These are phyloP conservation scores for Darevskia mixta DNA, from an alignment of 2,797 vertebrate species.

Conservation along the genomic window DNA sequence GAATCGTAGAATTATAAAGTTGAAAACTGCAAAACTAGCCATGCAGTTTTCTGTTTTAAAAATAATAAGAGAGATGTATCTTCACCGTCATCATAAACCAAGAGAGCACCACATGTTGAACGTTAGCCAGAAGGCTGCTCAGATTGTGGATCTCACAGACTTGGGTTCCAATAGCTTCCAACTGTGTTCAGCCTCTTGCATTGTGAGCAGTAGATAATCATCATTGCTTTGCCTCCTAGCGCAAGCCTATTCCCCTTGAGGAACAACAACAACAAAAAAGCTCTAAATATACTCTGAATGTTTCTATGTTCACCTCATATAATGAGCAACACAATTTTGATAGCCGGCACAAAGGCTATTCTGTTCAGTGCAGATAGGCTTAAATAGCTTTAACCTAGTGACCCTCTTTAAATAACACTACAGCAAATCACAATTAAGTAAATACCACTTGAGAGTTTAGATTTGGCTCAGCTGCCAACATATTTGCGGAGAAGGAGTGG, in stretches of 20 bases:
- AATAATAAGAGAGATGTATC: neutral
- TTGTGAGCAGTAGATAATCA: neutral
- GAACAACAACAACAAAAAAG: neutral
- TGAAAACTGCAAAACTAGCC: neutral
- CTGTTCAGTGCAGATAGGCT: slow-evolving; percentile 43
- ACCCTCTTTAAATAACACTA: slow-evolving; percentile 72
- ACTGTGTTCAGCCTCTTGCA: neutral
- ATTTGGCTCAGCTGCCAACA: slow-evolving; percentile 69
- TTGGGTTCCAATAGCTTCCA: neutral
- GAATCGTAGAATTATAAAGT: too few species aligned
- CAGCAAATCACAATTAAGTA: slow-evolving; percentile 76
- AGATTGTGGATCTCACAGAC: too few species aligned
- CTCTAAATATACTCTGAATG: slow-evolving; percentile 60
- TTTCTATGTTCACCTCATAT: slow-evolving; percentile 46
- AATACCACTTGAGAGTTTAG: slow-evolving; percentile 71
- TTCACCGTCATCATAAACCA: neutral
- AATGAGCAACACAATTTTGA: slow-evolving; percentile 49
- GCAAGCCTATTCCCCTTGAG: neutral
- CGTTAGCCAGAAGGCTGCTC: neutral
- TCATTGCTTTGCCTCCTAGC: slow-evolving; percentile 14
- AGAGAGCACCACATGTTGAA: neutral
- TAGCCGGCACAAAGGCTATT: slow-evolving; percentile 37
- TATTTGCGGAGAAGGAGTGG: slow-evolving; percentile 64
- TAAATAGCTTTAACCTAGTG: slow-evolving; percentile 71
- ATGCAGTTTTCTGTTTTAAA: neutral